These are phyloP conservation scores for Artemia franciscana DNA, from an alignment of 1,140 invertebrate species.

Conservation along the genomic window DNA sequence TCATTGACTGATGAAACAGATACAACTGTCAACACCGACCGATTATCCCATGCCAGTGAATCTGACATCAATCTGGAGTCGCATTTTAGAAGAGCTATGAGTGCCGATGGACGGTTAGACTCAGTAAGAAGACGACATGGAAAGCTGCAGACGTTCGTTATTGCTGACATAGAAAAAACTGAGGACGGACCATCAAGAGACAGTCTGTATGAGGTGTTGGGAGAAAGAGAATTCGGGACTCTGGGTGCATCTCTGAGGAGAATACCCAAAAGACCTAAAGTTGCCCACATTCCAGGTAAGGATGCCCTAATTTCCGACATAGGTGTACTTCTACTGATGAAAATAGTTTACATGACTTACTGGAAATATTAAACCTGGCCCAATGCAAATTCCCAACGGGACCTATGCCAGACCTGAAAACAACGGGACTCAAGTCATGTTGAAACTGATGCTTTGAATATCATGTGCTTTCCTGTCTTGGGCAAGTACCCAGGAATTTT, in stretches of 20 bases:
- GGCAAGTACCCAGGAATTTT: no score
- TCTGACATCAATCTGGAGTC: neutral
- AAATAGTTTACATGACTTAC: no score
- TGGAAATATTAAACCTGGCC: no score
- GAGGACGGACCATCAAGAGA: neutral
- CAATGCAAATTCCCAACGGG: no score
- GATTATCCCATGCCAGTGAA: neutral
- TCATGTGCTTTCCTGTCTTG: no score
- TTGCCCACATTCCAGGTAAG: neutral
- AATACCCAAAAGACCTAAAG: neutral
- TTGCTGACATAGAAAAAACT: neutral
- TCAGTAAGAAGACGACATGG: neutral
- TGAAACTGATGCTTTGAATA: no score
- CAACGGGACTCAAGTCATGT: no score
- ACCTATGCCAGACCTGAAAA: no score
- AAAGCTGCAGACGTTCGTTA: neutral
- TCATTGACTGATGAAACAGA: neutral
- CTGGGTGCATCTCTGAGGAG: neutral
- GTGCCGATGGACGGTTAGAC: neutral
- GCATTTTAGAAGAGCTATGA: neutral
- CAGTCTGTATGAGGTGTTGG: neutral
- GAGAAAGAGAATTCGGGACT: neutral
- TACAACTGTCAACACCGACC: neutral
- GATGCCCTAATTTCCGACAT: no score
- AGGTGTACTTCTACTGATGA: no score